phyloP scores from a whole-genome alignment of 1,140 invertebrate genomes.

The Dermatophagoides farinae region DNA sequence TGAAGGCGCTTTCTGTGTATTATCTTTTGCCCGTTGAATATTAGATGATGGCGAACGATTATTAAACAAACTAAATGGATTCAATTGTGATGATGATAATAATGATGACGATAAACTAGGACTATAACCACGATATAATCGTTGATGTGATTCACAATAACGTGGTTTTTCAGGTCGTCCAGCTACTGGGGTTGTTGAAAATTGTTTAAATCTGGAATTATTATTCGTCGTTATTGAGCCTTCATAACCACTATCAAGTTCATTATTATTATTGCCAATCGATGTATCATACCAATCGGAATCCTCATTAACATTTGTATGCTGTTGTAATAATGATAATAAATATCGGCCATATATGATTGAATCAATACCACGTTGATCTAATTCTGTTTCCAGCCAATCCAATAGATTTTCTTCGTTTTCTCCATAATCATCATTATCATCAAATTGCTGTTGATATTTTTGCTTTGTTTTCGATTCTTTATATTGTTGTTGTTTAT shows the following conservation, averaged over 20 bases:
- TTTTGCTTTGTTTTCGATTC: too few relatives aligned
- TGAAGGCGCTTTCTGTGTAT: background rate
- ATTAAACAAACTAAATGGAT: too few relatives aligned
- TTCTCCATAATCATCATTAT: slow-evolving; percentile 14
- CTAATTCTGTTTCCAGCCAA: slow-evolving; percentile 38
- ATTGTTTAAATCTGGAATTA: background rate
- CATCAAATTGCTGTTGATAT: background rate
- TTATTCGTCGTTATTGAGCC: background rate
- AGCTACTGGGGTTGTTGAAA: background rate
- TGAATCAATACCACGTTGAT: slow-evolving; percentile 37
- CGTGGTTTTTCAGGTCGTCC: background rate
- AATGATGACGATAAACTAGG: background rate
- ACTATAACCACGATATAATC: background rate
- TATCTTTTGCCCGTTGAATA: background rate
- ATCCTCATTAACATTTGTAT: background rate
- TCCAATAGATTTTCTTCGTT: slow-evolving; percentile 29
- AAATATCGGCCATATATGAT: slow-evolving; percentile 37
- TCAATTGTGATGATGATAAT: too few relatives aligned
- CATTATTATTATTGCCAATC: background rate
- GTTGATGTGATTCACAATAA: slow-evolving; percentile 3
- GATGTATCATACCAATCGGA: background rate
- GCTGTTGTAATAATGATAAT: slow-evolving; percentile 31
- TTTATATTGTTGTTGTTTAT: too few relatives aligned
- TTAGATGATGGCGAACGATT: too few relatives aligned
- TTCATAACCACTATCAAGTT: background rate